These are phyloP conservation scores for Chelonia mydas DNA, from an alignment of 2,797 vertebrate species.

Conservation along the genomic window DNA sequence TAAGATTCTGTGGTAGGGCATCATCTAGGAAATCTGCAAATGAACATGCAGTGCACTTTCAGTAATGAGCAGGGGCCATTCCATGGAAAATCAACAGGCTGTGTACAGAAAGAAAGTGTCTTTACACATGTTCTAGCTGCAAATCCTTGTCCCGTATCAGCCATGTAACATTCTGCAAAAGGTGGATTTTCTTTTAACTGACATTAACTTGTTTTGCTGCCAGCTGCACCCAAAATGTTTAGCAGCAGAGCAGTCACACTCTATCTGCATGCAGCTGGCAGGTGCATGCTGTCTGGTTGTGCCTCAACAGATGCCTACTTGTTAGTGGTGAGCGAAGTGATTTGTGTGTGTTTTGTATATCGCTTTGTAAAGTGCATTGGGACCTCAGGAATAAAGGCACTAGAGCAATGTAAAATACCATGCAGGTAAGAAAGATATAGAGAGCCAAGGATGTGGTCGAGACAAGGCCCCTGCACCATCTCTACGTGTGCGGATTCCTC, in stretches of 20 bases:
- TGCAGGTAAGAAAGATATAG: background rate
- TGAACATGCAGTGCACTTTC: fast-evolving
- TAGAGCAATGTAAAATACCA: background rate
- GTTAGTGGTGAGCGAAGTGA: background rate
- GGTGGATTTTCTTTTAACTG: background rate
- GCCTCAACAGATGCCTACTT: background rate
- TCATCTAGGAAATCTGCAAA: fast-evolving
- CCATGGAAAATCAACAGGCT: background rate
- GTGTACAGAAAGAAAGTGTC: background rate
- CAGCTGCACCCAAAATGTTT: background rate
- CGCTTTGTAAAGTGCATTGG: background rate
- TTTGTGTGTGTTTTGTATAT: background rate
- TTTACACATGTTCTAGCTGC: background rate
- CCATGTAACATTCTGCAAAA: background rate
- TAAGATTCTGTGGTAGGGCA: background rate
- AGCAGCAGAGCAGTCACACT: background rate
- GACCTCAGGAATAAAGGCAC: background rate
- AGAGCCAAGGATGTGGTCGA: background rate
- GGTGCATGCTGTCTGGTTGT: background rate
- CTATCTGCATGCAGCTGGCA: background rate
- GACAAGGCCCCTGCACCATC: background rate
- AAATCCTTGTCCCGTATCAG: background rate
- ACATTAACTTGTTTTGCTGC: background rate
- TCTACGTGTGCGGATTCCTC: background rate
- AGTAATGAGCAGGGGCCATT: background rate